Conservation (phyloP, 2,113 vertebrate genomes). For the Heterotis niloticus region DNA sequence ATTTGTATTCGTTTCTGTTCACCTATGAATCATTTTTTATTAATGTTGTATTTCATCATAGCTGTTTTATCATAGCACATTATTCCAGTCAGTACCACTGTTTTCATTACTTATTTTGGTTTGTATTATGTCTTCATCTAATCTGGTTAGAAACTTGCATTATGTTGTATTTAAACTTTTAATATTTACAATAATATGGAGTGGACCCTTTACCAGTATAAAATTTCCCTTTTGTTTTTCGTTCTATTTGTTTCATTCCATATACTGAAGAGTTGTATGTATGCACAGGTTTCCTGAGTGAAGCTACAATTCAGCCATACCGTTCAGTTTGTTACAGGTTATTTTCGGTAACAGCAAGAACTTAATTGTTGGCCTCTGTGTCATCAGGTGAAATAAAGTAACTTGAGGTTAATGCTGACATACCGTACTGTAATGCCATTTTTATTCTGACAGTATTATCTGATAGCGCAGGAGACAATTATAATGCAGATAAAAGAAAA, state of each 20-base stretch:
- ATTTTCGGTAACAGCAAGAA: constrained; percentile 8
- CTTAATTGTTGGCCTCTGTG: no score
- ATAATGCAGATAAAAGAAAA: constrained; percentile 30
- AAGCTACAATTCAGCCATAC: not conserved
- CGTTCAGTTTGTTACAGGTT: constrained; percentile 43
- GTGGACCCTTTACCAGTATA: constrained; percentile 35
- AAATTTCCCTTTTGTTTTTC: constrained; percentile 31
- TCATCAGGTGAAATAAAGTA: not conserved
- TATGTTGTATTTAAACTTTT: constrained; percentile 37
- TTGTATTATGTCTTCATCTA: constrained; percentile 36
- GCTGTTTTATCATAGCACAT: constrained; percentile 18
- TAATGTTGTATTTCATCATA: constrained; percentile 28
- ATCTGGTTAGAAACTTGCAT: constrained; percentile 38
- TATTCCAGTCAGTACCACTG: constrained; percentile 42
- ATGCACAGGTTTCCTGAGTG: not conserved
- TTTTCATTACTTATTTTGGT: constrained; percentile 33
- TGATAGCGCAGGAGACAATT: constrained; percentile 22
- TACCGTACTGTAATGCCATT: constrained; percentile 22
- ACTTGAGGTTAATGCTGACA: constrained; percentile 11
- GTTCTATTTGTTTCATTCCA: not conserved
- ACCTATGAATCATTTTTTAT: not conserved
- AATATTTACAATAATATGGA: constrained; percentile 23
- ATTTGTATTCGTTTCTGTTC: not conserved
- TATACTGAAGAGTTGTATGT: constrained; percentile 21
- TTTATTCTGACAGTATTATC: constrained; percentile 33